Conservation (phyloP, 2,888 invertebrate species). For the Eilema caniola region DNA sequence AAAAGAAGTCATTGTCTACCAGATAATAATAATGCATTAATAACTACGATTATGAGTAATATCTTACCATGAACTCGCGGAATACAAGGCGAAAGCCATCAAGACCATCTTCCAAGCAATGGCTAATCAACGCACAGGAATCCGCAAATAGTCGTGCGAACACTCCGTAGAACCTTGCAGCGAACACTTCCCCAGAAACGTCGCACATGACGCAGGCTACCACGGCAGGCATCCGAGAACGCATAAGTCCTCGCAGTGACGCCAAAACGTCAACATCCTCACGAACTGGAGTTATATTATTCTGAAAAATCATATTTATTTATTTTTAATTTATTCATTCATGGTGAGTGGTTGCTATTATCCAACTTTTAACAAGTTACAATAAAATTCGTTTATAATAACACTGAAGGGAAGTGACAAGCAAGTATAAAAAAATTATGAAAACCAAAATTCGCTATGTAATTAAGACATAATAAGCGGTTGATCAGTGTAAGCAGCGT, state of each 20-base stretch:
- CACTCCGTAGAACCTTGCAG: slow-evolving; percentile 64
- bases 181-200: slow-evolving; percentile 49
- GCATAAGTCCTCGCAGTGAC: slow-evolving; percentile 60
- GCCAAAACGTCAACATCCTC: slow-evolving; percentile 54
- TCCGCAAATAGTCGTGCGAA: slow-evolving; percentile 66
- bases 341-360: not conserved
- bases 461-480: no score
- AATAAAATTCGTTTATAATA: no score
- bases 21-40: not conserved
- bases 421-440: no score
- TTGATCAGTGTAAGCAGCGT: no score
- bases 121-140: slow-evolving; percentile 62
- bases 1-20: no score
- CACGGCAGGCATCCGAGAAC: slow-evolving; percentile 64
- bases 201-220: slow-evolving; percentile 62
- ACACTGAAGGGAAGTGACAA: no score
- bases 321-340: not conserved
- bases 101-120: slow-evolving; percentile 59
- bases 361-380: no score
- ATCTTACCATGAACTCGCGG: slow-evolving; percentile 61
- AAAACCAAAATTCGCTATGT: no score
- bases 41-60: not conserved
- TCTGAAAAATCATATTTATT: slow-evolving; percentile 42
- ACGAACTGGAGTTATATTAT: slow-evolving; percentile 51
- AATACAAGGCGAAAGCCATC: slow-evolving; percentile 59